Percentiles rank a stretch among this genome's conserved stretches.
Evolutionary conservation across 2,888 invertebrate genomes (phyloP).

Genomic region (Thymelicus sylvestris): DNA sequence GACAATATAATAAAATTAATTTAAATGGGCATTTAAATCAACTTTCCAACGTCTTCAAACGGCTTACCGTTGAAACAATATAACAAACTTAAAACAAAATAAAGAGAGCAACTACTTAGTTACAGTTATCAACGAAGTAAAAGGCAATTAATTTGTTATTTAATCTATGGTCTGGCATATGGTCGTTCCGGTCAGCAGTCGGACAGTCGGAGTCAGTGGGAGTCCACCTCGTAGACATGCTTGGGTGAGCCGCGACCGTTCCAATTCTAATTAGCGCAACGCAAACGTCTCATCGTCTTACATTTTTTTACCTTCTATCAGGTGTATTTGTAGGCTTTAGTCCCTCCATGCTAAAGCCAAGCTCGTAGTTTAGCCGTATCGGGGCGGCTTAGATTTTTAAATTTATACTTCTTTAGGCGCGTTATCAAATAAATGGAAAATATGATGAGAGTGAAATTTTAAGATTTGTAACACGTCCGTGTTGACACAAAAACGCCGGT

Average conservation of each 20-base stretch:
- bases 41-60: not conserved
- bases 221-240: constrained; percentile 50
- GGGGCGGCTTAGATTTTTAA: too few species aligned
- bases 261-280: constrained; percentile 44
- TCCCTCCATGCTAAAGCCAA: too few species aligned
- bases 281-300: constrained; percentile 5
- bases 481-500: too few species aligned
- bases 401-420: too few species aligned
- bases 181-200: constrained; percentile 54
- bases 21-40: not conserved
- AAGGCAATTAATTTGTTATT: constrained; percentile 37
- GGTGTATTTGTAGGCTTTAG: too few species aligned
- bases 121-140: constrained; percentile 35
- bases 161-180: constrained; percentile 49
- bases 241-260: constrained; percentile 45
- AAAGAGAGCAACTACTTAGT: constrained; percentile 11
- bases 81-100: constrained; percentile 4
- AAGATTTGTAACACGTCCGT: too few species aligned
- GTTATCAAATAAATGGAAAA: too few species aligned
- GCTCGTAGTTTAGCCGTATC: too few species aligned
- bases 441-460: too few species aligned
- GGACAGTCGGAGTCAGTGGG: constrained; percentile 30
- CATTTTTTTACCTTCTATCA: not conserved
- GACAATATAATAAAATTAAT: too few species aligned
- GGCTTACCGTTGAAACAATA: constrained; percentile 12